Conservation (phyloP, 2,113 vertebrate genomes). For the Cyphomyrus plagiostoma region DNA sequence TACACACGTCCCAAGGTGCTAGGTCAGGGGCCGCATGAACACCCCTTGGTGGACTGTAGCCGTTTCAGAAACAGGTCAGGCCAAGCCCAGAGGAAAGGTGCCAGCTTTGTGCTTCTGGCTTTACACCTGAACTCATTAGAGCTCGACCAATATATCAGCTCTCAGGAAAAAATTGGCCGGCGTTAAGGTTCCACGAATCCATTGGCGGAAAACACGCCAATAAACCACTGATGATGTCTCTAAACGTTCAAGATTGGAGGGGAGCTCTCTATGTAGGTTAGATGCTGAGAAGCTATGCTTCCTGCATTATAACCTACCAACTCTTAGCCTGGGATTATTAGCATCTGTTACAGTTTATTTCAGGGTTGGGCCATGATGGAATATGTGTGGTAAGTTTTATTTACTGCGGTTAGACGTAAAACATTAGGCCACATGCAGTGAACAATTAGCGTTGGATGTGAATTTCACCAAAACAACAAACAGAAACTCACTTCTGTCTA, state of each 20-base stretch:
- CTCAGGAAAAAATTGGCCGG: neutral
- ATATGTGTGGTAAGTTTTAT: neutral
- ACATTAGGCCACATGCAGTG: neutral
- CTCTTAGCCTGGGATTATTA: neutral
- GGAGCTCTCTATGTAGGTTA: neutral
- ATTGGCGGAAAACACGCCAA: neutral
- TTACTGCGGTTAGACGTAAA: neutral
- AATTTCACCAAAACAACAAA: neutral
- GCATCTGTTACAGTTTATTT: neutral
- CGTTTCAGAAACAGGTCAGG: constrained; percentile 10
- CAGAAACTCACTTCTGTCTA: neutral
- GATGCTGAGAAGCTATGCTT: neutral
- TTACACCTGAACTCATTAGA: constrained; percentile 5
- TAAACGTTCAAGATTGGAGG: neutral
- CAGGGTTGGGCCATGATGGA: neutral
- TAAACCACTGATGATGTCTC: neutral
- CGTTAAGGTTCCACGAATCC: neutral
- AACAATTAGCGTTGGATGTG: neutral
- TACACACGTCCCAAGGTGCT: neutral
- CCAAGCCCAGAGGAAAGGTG: neutral
- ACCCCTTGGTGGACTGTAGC: neutral
- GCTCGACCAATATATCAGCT: neutral
- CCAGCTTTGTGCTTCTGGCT: neutral
- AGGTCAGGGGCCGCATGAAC: neutral
- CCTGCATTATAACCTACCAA: neutral